Conservation (phyloP, 1,140 invertebrate genomes). For the Lutraria rhynchaena region DNA sequence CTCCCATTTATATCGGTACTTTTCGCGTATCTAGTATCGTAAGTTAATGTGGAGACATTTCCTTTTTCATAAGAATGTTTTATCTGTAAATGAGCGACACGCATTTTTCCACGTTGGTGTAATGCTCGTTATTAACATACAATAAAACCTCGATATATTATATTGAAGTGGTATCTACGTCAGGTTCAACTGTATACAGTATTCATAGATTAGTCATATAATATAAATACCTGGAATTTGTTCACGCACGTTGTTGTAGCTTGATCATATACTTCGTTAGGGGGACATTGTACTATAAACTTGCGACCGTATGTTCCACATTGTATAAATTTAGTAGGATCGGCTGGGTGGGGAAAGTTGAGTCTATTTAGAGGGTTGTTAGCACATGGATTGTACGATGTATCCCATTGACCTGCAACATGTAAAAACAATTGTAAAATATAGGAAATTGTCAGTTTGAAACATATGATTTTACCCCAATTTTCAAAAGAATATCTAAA, state of each 20-base stretch:
- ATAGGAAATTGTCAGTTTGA: too few relatives aligned
- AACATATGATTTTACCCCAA: too few relatives aligned
- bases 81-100: too few relatives aligned
- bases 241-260: conserved; percentile 12
- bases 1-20: too few relatives aligned
- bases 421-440: too few relatives aligned
- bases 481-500: too few relatives aligned
- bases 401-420: conserved; percentile 34
- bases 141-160: not conserved
- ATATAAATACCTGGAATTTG: not conserved
- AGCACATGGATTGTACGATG: conserved; percentile 15
- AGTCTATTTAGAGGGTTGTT: conserved; percentile 13
- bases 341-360: conserved; percentile 43
- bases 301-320: conserved; percentile 51
- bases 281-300: conserved; percentile 58
- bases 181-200: not conserved
- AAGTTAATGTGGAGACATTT: too few relatives aligned
- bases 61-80: too few relatives aligned
- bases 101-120: too few relatives aligned
- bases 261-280: conserved; percentile 54
- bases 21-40: too few relatives aligned
- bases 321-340: conserved; percentile 59
- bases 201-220: not conserved
- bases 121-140: not conserved
- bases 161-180: not conserved